Conservation (phyloP, 1,140 invertebrate species). For the Archegozetes longisetosus region DNA sequence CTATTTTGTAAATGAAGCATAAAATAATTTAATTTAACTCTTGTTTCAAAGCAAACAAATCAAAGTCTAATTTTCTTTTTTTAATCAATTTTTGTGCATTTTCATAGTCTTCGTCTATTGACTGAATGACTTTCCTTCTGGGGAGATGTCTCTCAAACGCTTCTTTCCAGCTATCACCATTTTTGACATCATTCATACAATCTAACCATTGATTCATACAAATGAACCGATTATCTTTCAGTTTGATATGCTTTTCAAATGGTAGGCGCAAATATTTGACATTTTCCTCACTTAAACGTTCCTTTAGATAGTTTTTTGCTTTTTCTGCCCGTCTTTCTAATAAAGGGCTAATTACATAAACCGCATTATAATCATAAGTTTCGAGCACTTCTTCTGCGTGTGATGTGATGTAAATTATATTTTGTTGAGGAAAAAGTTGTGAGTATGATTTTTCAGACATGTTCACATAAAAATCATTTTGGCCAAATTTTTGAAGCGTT, state of each 20-base stretch:
- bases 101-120: no score
- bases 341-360: constrained; percentile 10
- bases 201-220: not conserved
- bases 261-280: not conserved
- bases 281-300: not conserved
- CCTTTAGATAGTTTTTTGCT: not conserved
- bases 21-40: no score
- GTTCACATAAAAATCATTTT: not conserved
- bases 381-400: not conserved
- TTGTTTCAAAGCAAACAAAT: no score
- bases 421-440: not conserved
- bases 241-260: not conserved
- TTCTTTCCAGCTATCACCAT: not conserved
- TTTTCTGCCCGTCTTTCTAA: not conserved
- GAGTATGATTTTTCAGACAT: not conserved
- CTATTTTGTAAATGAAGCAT: no score
- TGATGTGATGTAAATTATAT: constrained; percentile 3
- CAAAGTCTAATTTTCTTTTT: no score
- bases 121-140: no score
- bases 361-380: not conserved
- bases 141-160: constrained; percentile 1
- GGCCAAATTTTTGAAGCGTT: not conserved
- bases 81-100: no score
- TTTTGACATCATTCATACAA: not conserved
- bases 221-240: not conserved